Evolutionary conservation across 1,140 invertebrate species (phyloP).

Genomic region (Druon quercuslanigerum): DNA sequence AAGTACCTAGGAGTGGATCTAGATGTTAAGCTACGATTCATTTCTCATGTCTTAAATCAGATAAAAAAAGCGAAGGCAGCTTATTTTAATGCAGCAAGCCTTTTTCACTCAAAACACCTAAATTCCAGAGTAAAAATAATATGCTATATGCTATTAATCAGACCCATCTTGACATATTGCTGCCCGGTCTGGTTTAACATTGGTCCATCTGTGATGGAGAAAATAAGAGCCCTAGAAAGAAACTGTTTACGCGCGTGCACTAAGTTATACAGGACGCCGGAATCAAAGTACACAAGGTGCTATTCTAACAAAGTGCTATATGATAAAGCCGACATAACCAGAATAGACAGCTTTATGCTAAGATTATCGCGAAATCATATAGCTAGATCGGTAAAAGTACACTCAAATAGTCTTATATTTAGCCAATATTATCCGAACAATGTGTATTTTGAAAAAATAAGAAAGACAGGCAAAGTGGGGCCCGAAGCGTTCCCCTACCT

Average conservation of each 20-base stretch:
- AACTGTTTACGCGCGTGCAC: conserved; percentile 32
- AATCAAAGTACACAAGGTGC: conserved; percentile 30
- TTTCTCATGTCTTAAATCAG: conserved; percentile 15
- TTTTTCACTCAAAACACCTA: conserved; percentile 42
- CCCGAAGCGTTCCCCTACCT: conserved; percentile 16
- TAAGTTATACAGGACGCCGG: neutral
- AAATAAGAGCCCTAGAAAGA: conserved; percentile 41
- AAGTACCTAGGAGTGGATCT: conserved; percentile 24
- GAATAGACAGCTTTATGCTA: conserved; percentile 39
- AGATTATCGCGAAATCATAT: conserved; percentile 36
- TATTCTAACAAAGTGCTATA: conserved; percentile 29
- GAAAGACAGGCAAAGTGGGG: neutral
- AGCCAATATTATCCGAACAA: conserved; percentile 19
- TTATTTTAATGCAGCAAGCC: neutral
- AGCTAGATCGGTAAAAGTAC: neutral
- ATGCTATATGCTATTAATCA: conserved; percentile 41
- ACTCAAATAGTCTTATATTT: conserved; percentile 33
- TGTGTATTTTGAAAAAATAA: neutral
- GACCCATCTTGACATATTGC: conserved; percentile 45
- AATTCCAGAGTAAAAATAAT: conserved; percentile 39
- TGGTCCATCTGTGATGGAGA: conserved; percentile 36
- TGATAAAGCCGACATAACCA: conserved; percentile 18
- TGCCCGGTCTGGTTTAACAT: conserved; percentile 42
- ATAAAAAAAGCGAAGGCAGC: conserved; percentile 32
- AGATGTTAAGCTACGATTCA: conserved; percentile 32